These are phyloP conservation scores for Phalacrocorax carbo DNA, from an alignment of 2,113 vertebrate genomes.

Conservation along the genomic window DNA sequence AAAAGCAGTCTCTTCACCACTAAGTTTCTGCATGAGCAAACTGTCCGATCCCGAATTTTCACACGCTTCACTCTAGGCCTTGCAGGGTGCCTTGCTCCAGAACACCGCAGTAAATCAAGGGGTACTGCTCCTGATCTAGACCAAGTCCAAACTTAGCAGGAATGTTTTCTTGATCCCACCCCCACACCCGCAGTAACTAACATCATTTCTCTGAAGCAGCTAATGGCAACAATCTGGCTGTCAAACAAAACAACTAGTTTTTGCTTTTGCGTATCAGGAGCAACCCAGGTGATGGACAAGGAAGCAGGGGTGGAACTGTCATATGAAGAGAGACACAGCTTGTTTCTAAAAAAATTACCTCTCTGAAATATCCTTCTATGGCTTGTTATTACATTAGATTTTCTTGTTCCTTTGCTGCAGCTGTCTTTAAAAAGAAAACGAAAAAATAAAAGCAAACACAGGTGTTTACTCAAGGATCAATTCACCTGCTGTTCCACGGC, in stretches of 20 bases:
- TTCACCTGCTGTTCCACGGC: slow-evolving; percentile 51
- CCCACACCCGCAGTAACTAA: background rate
- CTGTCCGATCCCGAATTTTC: background rate
- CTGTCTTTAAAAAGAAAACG: slow-evolving; percentile 18
- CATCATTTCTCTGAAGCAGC: background rate
- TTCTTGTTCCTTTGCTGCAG: slow-evolving; percentile 29
- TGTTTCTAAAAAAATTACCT: background rate
- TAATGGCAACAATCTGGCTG: background rate
- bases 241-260: background rate
- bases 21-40: background rate
- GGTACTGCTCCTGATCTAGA: background rate
- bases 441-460: background rate
- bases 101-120: background rate
- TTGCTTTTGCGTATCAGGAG: background rate
- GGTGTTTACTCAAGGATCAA: slow-evolving; percentile 55
- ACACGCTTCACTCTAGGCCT: background rate
- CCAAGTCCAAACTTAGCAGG: background rate
- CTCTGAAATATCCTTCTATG: background rate
- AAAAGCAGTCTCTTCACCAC: background rate
- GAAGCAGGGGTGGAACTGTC: background rate
- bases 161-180: background rate
- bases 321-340: background rate
- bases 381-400: background rate
- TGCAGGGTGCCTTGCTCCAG: background rate
- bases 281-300: background rate